Evolutionary conservation across 2,888 invertebrate species (phyloP).

Genomic region (Patella ulyssiponensis): DNA sequence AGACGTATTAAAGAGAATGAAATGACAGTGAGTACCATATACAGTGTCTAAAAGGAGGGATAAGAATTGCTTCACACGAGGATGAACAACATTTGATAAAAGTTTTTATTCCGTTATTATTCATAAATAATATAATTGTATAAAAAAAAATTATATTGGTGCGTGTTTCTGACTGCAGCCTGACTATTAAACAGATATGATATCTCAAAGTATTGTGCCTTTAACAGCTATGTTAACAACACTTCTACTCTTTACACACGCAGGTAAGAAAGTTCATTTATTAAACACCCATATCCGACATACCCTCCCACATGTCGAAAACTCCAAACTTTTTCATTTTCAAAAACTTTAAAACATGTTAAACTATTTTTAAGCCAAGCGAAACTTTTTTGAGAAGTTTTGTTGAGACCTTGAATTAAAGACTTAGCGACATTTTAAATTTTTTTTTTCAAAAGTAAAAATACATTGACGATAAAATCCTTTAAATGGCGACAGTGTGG

Average conservation of each 20-base stretch:
- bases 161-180: background rate
- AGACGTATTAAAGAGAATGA: background rate
- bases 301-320: too few relatives aligned
- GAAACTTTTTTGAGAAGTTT: too few relatives aligned
- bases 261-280: constrained; percentile 11
- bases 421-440: too few relatives aligned
- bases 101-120: background rate
- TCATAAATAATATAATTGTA: background rate
- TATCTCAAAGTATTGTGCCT: constrained; percentile 11
- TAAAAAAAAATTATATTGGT: background rate
- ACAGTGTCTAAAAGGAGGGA: background rate
- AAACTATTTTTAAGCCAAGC: too few relatives aligned
- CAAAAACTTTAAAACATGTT: too few relatives aligned
- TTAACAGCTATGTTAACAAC: constrained; percentile 18
- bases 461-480: too few relatives aligned
- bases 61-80: background rate
- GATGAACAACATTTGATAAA: constrained; percentile 5
- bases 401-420: too few relatives aligned
- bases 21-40: background rate
- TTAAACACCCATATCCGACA: too few relatives aligned
- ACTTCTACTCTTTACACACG: constrained; percentile 13
- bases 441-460: too few relatives aligned
- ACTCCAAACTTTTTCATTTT: too few relatives aligned
- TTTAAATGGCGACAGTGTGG: too few relatives aligned
- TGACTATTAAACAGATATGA: constrained; percentile 1